Evolutionary conservation across 2,888 invertebrate species (phyloP).

Genomic region (Drepana falcataria): DNA sequence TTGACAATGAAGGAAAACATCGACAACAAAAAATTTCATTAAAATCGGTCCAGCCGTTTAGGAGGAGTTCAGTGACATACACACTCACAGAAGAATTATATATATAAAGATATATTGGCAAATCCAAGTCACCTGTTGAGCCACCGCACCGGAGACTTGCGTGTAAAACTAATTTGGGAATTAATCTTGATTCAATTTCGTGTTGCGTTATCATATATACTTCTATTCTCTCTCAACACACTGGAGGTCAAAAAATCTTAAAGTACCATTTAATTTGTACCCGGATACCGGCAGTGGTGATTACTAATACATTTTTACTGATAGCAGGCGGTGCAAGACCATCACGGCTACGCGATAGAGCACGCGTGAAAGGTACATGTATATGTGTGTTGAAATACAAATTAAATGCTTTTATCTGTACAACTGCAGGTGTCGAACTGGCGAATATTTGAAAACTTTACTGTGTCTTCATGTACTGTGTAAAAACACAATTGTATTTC

Average conservation of each 20-base stretch:
- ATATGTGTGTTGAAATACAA: not conserved
- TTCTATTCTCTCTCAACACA: not conserved
- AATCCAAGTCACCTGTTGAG: too few species aligned
- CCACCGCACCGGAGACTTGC: too few species aligned
- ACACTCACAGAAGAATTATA: too few species aligned
- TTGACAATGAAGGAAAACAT: too few species aligned
- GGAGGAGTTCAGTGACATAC: too few species aligned
- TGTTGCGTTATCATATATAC: not conserved
- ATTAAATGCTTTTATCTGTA: not conserved
- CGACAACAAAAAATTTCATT: too few species aligned
- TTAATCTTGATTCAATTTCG: too few species aligned
- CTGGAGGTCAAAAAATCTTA: not conserved
- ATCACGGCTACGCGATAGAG: not conserved
- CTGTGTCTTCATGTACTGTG: too few species aligned
- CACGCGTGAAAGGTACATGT: not conserved
- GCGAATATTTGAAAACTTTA: not conserved
- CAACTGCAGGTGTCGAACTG: not conserved
- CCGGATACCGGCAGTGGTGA: conserved; percentile 5
- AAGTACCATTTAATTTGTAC: not conserved
- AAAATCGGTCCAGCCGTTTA: too few species aligned
- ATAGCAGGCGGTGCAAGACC: conserved; percentile 6
- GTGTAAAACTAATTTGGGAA: too few species aligned
- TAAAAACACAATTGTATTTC: too few species aligned
- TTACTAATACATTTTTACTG: conserved; percentile 11
- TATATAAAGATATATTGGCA: too few species aligned